Evolutionary conservation across 1,140 invertebrate species (phyloP).

Genomic region (Musca vetustissima): DNA sequence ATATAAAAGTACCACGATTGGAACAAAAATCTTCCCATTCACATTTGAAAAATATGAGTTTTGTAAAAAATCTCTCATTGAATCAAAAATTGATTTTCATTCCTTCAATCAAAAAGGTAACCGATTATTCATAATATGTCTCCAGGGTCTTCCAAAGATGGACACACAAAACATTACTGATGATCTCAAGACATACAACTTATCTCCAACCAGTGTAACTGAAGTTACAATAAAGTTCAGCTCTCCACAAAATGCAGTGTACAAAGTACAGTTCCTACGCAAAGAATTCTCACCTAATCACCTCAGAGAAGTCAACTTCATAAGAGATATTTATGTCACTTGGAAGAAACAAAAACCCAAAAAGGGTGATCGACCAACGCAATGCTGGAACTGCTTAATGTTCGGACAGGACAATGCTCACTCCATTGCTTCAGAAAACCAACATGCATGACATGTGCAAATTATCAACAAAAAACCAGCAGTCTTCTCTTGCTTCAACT

Average conservation of each 20-base stretch:
- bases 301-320: background rate
- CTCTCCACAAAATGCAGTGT: background rate
- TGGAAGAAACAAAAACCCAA: background rate
- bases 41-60: background rate
- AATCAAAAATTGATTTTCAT: background rate
- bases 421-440: background rate
- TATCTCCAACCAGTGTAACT: background rate
- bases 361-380: background rate
- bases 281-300: background rate
- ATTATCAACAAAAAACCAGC: background rate
- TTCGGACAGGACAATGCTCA: background rate
- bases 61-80: background rate
- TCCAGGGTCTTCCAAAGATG: too few species aligned
- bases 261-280: background rate
- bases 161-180: background rate
- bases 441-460: background rate
- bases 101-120: too few species aligned
- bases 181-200: background rate
- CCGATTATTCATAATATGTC: too few species aligned
- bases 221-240: background rate
- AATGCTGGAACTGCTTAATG: background rate
- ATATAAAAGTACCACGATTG: background rate
- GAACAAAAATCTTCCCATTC: background rate
- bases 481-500: slow-evolving; percentile 1
- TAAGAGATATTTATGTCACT: background rate